Base-by-base conservation (phyloP, 2,888 invertebrate genomes). In the Cryptus armator region DNA sequence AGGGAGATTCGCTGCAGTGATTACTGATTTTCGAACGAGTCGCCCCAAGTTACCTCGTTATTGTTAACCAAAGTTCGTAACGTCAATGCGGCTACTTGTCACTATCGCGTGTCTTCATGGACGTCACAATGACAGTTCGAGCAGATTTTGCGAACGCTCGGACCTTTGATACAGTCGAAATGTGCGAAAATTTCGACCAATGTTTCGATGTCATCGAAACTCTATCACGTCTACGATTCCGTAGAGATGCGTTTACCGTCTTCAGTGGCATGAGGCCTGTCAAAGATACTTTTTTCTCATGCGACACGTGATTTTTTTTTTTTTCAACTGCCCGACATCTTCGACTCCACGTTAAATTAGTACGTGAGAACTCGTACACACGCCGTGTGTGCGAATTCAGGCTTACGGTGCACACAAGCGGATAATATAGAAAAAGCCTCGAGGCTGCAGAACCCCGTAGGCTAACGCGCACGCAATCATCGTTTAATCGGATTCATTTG, bases 401-500 rank as follows among this genome's bases (percentile, higher is more conserved):
- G 9, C 37, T 37, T 37, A 37, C 9, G 56, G 24, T 32, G 29
- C 32, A 29, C 32, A 62, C n/a, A 62, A 32, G 56, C 71, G 19
- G n/a, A 14, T 32, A 44, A 64, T 29, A 46, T 16, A 29, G 56
- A 82, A 81, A 37, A 37, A 37, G 37, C 62, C 64, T 24, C 56
- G 76, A 83, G 53, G 70, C 67, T 37, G 37, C 37, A 48, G n/a
- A 87, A 83, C 51, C 74, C 84, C 82, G 46, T 56, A 32, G 84
- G 87, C 83, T 79, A 78, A 76, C 46, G 68, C 74, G 68, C 77
- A 76, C 84, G 83, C 87, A 87, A 86, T 87, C 86, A 87, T 87
- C 85, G 86, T 85, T 87, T 87, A 86, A 87, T 87, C 86, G 85
- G 87, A 87, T 87, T 87, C 87, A 85, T 87, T 85, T 80, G 84